A percentile compares a stretch with the other conserved stretches of the same genome.
These are phyloP conservation scores for Phthorimaea operculella DNA, from an alignment of 1,140 invertebrate genomes.

Conservation along the genomic window DNA sequence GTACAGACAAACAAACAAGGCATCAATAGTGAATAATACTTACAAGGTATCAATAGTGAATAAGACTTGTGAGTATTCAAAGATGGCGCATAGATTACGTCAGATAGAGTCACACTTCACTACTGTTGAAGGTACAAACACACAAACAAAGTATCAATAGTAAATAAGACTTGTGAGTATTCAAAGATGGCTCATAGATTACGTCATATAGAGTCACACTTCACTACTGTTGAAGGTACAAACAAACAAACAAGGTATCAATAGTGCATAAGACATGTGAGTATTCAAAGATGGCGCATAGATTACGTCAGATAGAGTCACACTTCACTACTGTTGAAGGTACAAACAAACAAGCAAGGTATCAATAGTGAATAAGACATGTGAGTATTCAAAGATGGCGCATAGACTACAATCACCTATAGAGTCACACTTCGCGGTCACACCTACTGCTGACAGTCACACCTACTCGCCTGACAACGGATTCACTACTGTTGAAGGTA, in stretches of 20 bases:
- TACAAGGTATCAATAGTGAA: no score
- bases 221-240: constrained; percentile 74
- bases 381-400: constrained; percentile 29
- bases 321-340: constrained; percentile 76
- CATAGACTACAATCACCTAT: constrained; percentile 69
- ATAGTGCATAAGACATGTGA: constrained; percentile 41
- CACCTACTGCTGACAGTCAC: constrained; percentile 66
- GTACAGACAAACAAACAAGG: no score
- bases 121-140: constrained; percentile 71
- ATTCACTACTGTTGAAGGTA: constrained; percentile 75
- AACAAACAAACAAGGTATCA: no score
- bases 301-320: constrained; percentile 60
- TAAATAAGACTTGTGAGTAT: no score
- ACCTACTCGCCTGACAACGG: constrained; percentile 76
- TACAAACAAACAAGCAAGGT: no score
- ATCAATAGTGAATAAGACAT: no score
- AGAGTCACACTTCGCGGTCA: constrained; percentile 73
- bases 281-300: constrained; percentile 26
- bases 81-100: no score
- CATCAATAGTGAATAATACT: no score
- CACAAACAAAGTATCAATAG: no score
- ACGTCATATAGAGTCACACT: constrained; percentile 69
- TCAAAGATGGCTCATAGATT: no score
- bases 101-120: constrained; percentile 74
- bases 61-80: no score